These are phyloP conservation scores for Perca fluviatilis DNA, from an alignment of 2,113 vertebrate species.

Conservation along the genomic window DNA sequence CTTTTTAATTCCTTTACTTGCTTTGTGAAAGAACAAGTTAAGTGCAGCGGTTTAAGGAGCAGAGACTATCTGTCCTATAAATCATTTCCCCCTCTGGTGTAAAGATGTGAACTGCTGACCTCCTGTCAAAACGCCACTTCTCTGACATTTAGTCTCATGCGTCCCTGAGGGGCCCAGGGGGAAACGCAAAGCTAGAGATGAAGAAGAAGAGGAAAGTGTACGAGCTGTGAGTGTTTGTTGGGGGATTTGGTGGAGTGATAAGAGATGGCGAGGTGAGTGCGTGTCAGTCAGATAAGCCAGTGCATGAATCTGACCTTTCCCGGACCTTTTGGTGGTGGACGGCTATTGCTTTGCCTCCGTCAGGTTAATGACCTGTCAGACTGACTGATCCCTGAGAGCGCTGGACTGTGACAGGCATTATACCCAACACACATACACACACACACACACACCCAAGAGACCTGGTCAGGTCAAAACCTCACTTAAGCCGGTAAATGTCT, in stretches of 20 bases:
- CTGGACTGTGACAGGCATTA: constrained; percentile 22
- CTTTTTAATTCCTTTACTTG: background rate
- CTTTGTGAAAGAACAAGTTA: background rate
- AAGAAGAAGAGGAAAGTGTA: background rate
- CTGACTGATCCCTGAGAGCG: constrained; percentile 54
- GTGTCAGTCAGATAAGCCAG: constrained; percentile 28
- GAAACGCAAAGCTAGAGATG: background rate
- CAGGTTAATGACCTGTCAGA: constrained; percentile 70
- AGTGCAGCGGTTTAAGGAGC: background rate
- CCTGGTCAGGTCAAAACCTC: background rate
- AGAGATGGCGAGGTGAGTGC: background rate
- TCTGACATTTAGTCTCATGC: background rate
- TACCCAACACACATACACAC: background rate
- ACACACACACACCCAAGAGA: background rate
- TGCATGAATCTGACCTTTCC: constrained; percentile 63
- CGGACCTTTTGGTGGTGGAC: constrained; percentile 54
- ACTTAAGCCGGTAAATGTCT: background rate
- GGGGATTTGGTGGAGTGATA: background rate
- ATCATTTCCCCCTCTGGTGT: background rate
- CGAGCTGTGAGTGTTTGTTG: background rate
- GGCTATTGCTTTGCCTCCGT: constrained; percentile 33
- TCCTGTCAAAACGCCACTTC: background rate
- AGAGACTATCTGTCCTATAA: background rate
- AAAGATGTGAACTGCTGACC: background rate
- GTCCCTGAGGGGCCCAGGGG: background rate